Conservation (phyloP, 2,113 vertebrate genomes). For the Oceanodroma tethys region DNA sequence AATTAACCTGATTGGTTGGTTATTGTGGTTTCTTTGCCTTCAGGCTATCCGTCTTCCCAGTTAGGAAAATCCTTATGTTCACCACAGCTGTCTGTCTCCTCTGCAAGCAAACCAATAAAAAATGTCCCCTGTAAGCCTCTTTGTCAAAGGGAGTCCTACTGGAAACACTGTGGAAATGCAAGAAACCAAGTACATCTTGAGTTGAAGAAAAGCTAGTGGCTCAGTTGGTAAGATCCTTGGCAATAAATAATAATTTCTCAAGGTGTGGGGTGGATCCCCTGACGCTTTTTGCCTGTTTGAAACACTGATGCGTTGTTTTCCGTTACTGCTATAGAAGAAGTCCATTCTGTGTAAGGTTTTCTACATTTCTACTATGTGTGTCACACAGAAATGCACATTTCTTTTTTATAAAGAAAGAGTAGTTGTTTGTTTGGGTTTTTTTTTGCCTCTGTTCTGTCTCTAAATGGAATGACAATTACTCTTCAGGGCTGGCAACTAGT, state of each 20-base stretch:
- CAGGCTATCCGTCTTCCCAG: fast-evolving
- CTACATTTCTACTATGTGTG: background rate
- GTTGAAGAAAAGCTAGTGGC: background rate
- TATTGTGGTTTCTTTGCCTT: background rate
- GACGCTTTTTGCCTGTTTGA: background rate
- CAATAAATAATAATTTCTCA: background rate
- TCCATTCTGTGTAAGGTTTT: background rate
- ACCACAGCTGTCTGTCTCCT: background rate
- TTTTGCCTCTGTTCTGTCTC: background rate
- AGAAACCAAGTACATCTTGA: background rate
- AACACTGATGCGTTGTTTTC: background rate
- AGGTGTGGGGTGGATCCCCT: background rate
- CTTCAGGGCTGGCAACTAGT: background rate
- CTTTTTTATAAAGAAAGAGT: background rate
- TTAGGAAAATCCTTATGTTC: background rate
- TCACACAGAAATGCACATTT: background rate
- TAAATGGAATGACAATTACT: background rate
- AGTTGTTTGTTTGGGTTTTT: background rate
- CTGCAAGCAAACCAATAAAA: background rate
- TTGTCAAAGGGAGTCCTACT: background rate
- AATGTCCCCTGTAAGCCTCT: fast-evolving
- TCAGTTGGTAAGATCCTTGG: background rate
- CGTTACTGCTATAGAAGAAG: background rate
- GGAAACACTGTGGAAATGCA: background rate
- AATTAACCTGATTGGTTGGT: background rate